Conservation (phyloP, 2,888 invertebrate species). For the Unio delphinus region DNA sequence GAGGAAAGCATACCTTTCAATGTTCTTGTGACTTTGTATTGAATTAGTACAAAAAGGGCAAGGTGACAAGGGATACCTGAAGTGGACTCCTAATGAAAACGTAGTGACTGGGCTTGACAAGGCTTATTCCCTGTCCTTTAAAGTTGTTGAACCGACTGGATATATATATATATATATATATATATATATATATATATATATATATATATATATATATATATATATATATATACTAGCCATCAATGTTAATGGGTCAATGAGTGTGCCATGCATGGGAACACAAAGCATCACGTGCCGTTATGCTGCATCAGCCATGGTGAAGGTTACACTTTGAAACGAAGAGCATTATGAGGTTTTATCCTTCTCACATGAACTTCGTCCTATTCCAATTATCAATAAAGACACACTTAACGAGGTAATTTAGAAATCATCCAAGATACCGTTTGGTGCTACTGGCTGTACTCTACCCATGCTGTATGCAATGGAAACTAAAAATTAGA, state of each 20-base stretch:
- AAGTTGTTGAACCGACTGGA: constrained; percentile 73
- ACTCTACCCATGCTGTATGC: constrained; percentile 76
- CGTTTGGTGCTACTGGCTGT: constrained; percentile 57
- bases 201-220: no score
- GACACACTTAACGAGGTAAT: constrained; percentile 40
- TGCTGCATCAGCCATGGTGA: constrained; percentile 75
- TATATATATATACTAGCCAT: constrained; percentile 74
- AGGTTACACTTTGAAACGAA: constrained; percentile 66
- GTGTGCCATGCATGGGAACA: constrained; percentile 62
- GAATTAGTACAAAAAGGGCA: constrained; percentile 61
- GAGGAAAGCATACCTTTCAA: constrained; percentile 65
- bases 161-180: constrained; percentile 43
- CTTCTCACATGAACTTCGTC: constrained; percentile 42
- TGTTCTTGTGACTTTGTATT: constrained; percentile 63
- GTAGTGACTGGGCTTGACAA: constrained; percentile 58
- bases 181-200: no score
- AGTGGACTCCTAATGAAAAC: constrained; percentile 56
- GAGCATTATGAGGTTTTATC: constrained; percentile 44
- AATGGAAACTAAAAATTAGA: constrained; percentile 74
- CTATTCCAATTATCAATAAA: constrained; percentile 28
- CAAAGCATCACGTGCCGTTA: constrained; percentile 72
- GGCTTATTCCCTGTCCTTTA: constrained; percentile 68
- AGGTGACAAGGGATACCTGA: constrained; percentile 66
- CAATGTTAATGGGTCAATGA: constrained; percentile 75
- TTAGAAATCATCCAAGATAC: constrained; percentile 22